Evolutionary conservation across 2,797 vertebrate genomes (phyloP).

Genomic region (Leptoclinus maculatus): DNA sequence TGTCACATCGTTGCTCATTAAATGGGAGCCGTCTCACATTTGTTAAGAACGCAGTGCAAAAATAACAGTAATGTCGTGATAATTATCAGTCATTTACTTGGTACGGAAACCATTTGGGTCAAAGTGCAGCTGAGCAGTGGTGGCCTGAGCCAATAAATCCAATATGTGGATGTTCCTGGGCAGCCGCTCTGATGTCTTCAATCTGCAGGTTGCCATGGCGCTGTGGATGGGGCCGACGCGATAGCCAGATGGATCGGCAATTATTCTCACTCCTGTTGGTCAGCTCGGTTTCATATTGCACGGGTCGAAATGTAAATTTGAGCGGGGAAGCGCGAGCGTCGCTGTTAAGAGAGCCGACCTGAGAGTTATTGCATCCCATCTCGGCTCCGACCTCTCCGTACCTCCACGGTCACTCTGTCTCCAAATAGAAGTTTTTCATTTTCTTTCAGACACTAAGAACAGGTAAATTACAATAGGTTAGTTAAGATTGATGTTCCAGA

Average conservation of each 20-base stretch:
- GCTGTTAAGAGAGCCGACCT: neutral
- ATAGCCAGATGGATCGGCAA: constrained; percentile 41
- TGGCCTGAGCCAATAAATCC: neutral
- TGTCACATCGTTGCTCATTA: neutral
- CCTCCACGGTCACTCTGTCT: neutral
- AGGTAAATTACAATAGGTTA: neutral
- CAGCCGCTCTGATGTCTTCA: constrained; percentile 32
- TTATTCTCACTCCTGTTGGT: constrained; percentile 47
- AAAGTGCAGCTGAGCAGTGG: neutral
- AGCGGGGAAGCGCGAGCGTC: neutral
- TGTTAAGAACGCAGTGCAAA: neutral
- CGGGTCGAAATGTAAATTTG: constrained; percentile 51
- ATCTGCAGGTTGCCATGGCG: constrained; percentile 19
- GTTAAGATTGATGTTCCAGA: neutral
- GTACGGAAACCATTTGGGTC: neutral
- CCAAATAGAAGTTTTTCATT: neutral
- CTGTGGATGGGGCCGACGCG: constrained; percentile 10
- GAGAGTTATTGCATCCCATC: constrained; percentile 5
- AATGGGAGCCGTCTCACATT: constrained; percentile 5
- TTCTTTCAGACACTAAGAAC: neutral
- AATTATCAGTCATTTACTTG: neutral
- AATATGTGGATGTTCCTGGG: constrained; percentile 6
- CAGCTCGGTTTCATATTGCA: constrained; percentile 38
- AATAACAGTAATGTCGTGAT: neutral
- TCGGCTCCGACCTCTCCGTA: neutral